Percentiles rank a stretch among this genome's conserved stretches.
Conservation (phyloP, 2,797 vertebrate genomes). For the Takifugu ocellatus region DNA sequence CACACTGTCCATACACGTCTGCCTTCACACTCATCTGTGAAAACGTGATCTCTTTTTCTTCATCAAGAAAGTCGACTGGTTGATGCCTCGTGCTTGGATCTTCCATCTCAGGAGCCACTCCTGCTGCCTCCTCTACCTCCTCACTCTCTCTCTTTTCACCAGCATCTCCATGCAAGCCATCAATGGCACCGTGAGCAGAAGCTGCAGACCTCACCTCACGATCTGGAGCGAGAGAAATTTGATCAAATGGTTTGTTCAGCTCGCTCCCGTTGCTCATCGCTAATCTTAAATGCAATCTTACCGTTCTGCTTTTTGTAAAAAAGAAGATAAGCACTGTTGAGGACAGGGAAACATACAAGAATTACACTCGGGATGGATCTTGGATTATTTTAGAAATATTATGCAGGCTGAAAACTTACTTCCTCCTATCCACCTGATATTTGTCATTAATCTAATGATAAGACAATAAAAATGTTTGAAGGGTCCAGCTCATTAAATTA, state of each 20-base stretch:
- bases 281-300: constrained; percentile 17
- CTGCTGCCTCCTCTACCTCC: no score
- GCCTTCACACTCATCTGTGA: no score
- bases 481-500: no score
- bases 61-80: no score
- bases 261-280: background rate
- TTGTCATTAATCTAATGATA: no score
- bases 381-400: background rate
- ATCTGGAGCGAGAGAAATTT: background rate
- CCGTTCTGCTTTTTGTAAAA: constrained; percentile 47
- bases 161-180: background rate
- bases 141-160: background rate
- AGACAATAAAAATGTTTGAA: no score
- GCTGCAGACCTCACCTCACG: background rate
- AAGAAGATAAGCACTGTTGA: constrained; percentile 46
- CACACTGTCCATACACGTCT: background rate
- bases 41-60: no score
- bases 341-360: constrained; percentile 26
- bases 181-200: background rate
- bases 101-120: no score
- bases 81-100: no score
- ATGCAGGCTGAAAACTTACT: no score
- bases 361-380: background rate
- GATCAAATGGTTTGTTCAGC: no score
- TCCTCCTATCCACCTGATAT: no score